Evolutionary conservation across 2,113 vertebrate species (phyloP), one percentile per base, ranked within the genome.

Genomic region (Lathamus discolor): DNA sequence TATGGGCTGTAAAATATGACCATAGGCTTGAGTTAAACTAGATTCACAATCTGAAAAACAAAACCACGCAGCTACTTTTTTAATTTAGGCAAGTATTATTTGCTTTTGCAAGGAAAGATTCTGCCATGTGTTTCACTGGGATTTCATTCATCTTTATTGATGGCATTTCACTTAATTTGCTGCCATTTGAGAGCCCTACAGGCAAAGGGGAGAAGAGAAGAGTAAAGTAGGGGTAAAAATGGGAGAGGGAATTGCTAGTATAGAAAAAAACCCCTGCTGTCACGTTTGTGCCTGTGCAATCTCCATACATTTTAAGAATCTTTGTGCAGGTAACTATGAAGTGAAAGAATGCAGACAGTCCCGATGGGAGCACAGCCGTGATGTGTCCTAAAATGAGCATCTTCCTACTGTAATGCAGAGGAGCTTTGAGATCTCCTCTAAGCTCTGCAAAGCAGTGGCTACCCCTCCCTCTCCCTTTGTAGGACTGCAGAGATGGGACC

Each of bases 101-200:
- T 94, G 72, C 31, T 91, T 95, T 78, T 87, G 44, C 67, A 76
- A 82, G 44, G 67, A 49, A 79, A 54, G 54, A 85, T 92, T 89
- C 52, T 92, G 49, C 78, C 16, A 5, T 92, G 67, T 91, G 73
- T 95, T 93, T 89, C 77, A 57, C 44, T 79, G 83, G 95, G 88
- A 93, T 91, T 96, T 93, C 51, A 81, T 91, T 95, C 31, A 76
- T 95, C 94, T 96, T 96, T 96, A 87, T 95, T 94, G 91, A 87
- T 93, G 91, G 67, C 90, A 93, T 96, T 95, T 95, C 86, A 89
- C 81, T 94, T 93, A 91, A 96, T 95, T 94, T 96, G 81, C 77
- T 96, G 83, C 91, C 77, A 81, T 96, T 84, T 96, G 88, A 96
- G 88, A 91, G 81, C 83, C 88, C 91, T 82, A 79, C 78, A 82